Evolutionary conservation across 2,113 vertebrate genomes (phyloP).

Genomic region (Struthidea cinerea): DNA sequence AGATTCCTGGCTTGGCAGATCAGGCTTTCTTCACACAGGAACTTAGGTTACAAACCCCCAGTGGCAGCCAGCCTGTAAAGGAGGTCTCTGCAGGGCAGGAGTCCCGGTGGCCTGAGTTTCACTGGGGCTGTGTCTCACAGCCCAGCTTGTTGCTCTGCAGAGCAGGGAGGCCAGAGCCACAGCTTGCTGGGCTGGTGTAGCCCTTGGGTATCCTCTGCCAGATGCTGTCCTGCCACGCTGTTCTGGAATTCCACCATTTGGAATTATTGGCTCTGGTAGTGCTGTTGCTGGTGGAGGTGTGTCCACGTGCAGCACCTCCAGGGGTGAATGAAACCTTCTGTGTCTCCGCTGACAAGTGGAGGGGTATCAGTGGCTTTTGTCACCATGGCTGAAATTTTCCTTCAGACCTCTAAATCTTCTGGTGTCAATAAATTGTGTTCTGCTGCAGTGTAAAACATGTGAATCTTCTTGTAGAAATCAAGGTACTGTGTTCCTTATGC

Average conservation of each 20-base stretch:
- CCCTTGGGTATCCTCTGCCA: background rate
- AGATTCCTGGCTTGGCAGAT: conserved; percentile 31
- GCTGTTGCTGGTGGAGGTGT: background rate
- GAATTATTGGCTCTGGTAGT: background rate
- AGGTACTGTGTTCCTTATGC: background rate
- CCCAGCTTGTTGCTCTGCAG: background rate
- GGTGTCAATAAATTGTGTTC: background rate
- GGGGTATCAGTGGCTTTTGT: background rate
- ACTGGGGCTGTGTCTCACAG: background rate
- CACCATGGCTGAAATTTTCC: background rate
- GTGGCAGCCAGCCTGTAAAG: background rate
- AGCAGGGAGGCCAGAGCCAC: background rate
- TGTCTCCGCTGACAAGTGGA: background rate
- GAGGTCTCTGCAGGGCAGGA: background rate
- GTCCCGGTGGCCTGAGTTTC: background rate
- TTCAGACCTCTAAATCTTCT: background rate
- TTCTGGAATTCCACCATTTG: background rate
- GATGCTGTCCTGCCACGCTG: background rate
- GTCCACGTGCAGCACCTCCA: background rate
- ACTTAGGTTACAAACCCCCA: background rate
- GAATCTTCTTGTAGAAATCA: background rate
- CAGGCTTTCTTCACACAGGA: background rate
- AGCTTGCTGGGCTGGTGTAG: background rate
- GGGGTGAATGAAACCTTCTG: background rate
- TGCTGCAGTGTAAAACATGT: background rate